These are phyloP conservation scores for Muntiacus muntjak DNA, from an alignment of 2,113 vertebrate genomes.

Conservation along the genomic window DNA sequence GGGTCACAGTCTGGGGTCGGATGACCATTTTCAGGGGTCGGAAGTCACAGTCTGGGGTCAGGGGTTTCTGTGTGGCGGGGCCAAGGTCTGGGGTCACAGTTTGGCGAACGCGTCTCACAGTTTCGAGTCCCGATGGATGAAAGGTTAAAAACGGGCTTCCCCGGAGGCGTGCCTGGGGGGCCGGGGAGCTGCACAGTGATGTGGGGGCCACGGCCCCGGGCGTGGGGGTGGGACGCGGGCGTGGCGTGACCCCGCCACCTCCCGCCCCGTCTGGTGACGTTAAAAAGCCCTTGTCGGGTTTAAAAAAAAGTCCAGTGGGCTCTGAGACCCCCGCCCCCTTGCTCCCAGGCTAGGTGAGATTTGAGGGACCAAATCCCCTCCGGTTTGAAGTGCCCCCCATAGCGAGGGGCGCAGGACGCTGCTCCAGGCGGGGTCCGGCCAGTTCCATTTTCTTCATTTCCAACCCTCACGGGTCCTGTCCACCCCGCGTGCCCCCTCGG, in stretches of 20 bases:
- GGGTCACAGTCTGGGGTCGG: conserved; percentile 68
- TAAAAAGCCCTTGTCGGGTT: conserved; percentile 78
- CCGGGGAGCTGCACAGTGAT: conserved; percentile 75
- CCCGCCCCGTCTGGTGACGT: conserved; percentile 65
- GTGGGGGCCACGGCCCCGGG: conserved; percentile 61
- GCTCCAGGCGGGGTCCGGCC: conserved; percentile 44
- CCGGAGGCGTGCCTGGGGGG: conserved; percentile 64
- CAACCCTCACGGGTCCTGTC: conserved; percentile 26
- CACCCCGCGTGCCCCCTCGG: conserved; percentile 32
- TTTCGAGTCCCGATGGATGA: conserved; percentile 73
- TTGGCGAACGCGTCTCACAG: conserved; percentile 73
- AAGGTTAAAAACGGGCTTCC: conserved; percentile 74
- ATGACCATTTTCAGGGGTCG: conserved; percentile 60
- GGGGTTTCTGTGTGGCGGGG: conserved; percentile 67
- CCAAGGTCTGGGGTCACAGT: conserved; percentile 73
- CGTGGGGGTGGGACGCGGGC: conserved; percentile 33
- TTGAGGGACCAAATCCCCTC: background rate
- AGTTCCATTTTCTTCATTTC: background rate
- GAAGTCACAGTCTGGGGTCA: conserved; percentile 77
- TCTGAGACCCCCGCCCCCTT: conserved; percentile 3
- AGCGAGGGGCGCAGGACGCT: background rate
- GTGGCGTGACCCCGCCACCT: conserved; percentile 48
- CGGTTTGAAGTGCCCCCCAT: background rate
- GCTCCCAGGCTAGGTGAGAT: conserved; percentile 25
- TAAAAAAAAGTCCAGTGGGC: conserved; percentile 62